Evolutionary conservation across 2,797 vertebrate genomes (phyloP), one percentile per base, ranked within the genome.

Genomic region (Epinephelus malabaricus): DNA sequence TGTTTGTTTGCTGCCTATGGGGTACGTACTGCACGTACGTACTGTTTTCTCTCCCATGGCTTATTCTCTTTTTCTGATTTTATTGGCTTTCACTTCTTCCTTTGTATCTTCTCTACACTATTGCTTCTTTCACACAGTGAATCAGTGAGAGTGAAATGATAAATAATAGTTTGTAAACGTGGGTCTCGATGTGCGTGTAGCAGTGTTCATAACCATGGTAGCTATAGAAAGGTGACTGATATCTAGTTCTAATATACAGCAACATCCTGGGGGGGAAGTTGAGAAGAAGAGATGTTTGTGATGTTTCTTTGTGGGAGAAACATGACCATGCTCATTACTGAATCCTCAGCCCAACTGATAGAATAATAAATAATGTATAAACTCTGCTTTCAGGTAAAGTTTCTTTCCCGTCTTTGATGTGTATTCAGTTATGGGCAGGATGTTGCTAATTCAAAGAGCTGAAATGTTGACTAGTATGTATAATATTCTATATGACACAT

Each of bases 351-450:
- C 60, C 2, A 18, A 51, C 53, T 68, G 21, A 53, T 11, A 49
- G 62, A 78, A 62, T 51, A 23, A 61, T 74, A 71, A 53, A 73
- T 81, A 55, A 75, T 72, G n/a, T 40, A 59, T 47, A 17, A 65
- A 64, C 6, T 56, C 27, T 56, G 58, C 63, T 61, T 47, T 45
- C 51, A 40, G 38, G 58, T 68, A 6, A 60, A 9, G 25, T 59
- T 82, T 70, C 27, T 15, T 0, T 66, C n/a, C 18, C 5, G 12
- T 58, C n/a, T 21, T 3, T n/a, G n/a, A 17, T 18, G 23, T 21
- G 34, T 64, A 47, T 72, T 73, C 21, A 55, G 30, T 53, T 46
- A 51, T 10, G 34, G 47, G 19, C 46, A 34, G 40, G 11, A 62
- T 61, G 2, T 47, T 34, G 6, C 6, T 51, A 5, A 58, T 47